Conservation (phyloP, 2,113 vertebrate species). For the Rhabdomys dilectus region DNA sequence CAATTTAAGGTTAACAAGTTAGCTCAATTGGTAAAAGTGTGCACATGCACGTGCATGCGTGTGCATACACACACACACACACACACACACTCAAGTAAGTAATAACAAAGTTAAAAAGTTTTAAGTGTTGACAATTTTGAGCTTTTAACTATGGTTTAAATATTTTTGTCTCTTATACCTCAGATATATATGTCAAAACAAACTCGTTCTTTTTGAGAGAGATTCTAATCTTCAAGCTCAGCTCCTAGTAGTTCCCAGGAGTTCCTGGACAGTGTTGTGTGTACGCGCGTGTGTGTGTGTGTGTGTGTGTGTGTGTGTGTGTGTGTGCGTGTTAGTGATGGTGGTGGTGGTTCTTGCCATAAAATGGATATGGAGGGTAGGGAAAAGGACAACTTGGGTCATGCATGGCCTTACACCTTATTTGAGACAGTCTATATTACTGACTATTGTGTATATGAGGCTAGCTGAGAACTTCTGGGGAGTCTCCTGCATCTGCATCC, state of each 20-base stretch:
- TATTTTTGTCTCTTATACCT: neutral
- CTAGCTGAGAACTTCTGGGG: neutral
- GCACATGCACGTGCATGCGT: no score
- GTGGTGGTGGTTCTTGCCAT: neutral
- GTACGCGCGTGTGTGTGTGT: neutral
- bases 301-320: neutral
- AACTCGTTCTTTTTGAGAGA: neutral
- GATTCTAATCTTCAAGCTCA: neutral
- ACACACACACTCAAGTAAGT: neutral
- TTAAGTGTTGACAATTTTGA: neutral
- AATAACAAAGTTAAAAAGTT: neutral
- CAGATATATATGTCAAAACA: neutral
- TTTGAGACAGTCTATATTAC: neutral
- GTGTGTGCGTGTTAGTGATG: neutral
- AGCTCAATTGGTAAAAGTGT: neutral
- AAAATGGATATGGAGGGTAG: neutral
- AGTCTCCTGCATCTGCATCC: neutral
- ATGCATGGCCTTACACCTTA: neutral
- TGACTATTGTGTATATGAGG: neutral
- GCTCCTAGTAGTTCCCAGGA: neutral
- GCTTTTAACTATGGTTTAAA: neutral
- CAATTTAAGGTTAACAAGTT: neutral
- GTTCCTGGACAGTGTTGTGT: neutral
- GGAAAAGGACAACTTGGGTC: neutral
- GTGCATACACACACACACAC: neutral